phyloP scores from a whole-genome alignment of 2,113 vertebrate genomes.

The Gila orcuttii region DNA sequence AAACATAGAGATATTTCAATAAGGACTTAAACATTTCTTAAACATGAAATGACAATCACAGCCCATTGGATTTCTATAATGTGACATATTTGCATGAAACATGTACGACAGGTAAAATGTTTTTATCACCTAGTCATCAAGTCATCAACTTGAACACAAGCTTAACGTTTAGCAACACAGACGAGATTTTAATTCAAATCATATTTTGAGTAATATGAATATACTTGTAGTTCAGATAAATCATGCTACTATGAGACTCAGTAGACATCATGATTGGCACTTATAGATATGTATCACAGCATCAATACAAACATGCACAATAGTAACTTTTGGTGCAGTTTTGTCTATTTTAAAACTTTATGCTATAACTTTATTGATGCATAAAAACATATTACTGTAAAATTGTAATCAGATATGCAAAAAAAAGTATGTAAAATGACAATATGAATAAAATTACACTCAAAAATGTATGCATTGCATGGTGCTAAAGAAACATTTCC shows the following conservation, averaged over 20 bases:
- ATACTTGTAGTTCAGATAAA: background rate
- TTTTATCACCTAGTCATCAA: background rate
- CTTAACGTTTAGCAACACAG: no score
- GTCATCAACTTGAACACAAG: background rate
- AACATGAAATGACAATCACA: background rate
- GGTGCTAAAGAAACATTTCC: background rate
- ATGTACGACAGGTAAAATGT: background rate
- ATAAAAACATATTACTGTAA: background rate
- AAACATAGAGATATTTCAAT: background rate
- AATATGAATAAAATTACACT: background rate
- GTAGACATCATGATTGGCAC: no score
- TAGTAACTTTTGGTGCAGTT: background rate
- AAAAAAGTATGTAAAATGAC: background rate
- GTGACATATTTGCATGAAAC: background rate
- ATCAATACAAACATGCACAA: background rate
- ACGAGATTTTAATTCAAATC: no score
- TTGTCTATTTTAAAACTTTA: background rate
- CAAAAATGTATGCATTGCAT: background rate
- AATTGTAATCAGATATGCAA: background rate
- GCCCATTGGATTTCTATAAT: background rate
- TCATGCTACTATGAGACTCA: background rate
- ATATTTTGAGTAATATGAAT: background rate
- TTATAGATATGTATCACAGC: no score
- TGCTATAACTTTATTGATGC: background rate
- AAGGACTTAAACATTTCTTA: background rate